Conservation (phyloP, 2,797 vertebrate species). For the Coilia nasus region DNA sequence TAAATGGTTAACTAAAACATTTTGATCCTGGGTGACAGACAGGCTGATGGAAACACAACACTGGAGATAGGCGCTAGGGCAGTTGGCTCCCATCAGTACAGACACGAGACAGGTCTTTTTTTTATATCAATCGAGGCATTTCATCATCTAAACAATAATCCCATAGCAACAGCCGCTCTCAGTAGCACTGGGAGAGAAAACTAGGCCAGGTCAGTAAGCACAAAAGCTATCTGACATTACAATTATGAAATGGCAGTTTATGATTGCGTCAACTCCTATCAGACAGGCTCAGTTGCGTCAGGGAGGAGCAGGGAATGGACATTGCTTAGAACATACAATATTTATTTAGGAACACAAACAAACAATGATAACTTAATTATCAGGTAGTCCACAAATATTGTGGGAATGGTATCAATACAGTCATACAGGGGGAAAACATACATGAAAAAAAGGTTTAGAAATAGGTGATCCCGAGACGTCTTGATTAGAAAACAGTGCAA, state of each 20-base stretch:
- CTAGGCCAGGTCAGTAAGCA: conserved; percentile 14
- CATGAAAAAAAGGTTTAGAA: conserved; percentile 77
- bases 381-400: conserved; percentile 92
- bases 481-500: conserved; percentile 76
- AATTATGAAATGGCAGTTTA: conserved; percentile 9
- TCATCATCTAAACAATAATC: conserved; percentile 1
- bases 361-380: conserved; percentile 90
- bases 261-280: neutral
- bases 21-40: neutral
- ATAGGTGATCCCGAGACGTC: conserved; percentile 74
- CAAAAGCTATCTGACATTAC: neutral
- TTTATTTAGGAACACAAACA: conserved; percentile 91
- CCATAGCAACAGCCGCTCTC: neutral
- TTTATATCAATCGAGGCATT: neutral
- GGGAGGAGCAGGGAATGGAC: neutral
- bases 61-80: neutral
- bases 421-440: conserved; percentile 78
- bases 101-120: conserved; percentile 30
- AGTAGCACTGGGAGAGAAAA: neutral
- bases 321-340: conserved; percentile 80
- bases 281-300: neutral
- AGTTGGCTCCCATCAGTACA: neutral
- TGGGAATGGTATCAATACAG: conserved; percentile 87
- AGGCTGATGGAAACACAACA: neutral
- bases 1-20: neutral